These are phyloP conservation scores for Penaeus chinensis DNA, from an alignment of 1,140 invertebrate species.

Conservation along the genomic window DNA sequence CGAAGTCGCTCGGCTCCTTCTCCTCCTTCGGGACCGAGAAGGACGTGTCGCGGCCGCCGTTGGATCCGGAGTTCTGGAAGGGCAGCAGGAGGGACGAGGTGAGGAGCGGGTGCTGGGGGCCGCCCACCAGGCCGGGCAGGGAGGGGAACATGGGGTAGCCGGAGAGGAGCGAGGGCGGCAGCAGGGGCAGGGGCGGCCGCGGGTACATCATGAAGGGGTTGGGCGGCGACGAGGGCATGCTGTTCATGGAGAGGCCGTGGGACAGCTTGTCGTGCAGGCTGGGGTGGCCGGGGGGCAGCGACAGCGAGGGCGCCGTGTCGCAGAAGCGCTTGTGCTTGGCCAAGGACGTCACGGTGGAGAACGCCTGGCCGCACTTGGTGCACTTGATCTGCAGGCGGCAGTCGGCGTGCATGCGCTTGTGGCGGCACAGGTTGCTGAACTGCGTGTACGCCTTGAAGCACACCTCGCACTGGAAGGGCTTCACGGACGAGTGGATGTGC, in stretches of 20 bases:
- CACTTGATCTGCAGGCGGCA: conserved; percentile 91
- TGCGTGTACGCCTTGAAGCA: conserved; percentile 95
- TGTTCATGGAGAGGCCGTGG: conserved; percentile 76
- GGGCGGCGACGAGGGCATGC: conserved; percentile 66
- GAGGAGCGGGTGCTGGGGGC: conserved; percentile 60
- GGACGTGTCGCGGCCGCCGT: conserved; percentile 36
- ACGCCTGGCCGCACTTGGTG: conserved; percentile 90
- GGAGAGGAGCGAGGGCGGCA: conserved; percentile 59
- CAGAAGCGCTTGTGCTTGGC: conserved; percentile 75
- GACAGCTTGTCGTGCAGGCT: conserved; percentile 69
- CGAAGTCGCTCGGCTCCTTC: conserved; percentile 37
- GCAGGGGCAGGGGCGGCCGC: conserved; percentile 56
- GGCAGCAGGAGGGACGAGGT: conserved; percentile 59
- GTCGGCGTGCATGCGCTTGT: conserved; percentile 97
- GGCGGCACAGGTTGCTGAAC: conserved; percentile 98
- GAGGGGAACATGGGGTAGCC: conserved; percentile 60
- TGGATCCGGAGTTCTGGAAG: conserved; percentile 38
- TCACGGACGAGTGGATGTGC: conserved; percentile 98
- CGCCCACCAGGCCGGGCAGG: conserved; percentile 55
- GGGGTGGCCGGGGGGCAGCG: conserved; percentile 76
- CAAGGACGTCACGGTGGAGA: conserved; percentile 84
- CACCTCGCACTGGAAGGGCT: conserved; percentile 96
- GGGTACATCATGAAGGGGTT: conserved; percentile 65
- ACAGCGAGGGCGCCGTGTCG: conserved; percentile 71
- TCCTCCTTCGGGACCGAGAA: conserved; percentile 47